phyloP scores from a whole-genome alignment of 2,113 vertebrate species.

The Megalops atlanticus region DNA sequence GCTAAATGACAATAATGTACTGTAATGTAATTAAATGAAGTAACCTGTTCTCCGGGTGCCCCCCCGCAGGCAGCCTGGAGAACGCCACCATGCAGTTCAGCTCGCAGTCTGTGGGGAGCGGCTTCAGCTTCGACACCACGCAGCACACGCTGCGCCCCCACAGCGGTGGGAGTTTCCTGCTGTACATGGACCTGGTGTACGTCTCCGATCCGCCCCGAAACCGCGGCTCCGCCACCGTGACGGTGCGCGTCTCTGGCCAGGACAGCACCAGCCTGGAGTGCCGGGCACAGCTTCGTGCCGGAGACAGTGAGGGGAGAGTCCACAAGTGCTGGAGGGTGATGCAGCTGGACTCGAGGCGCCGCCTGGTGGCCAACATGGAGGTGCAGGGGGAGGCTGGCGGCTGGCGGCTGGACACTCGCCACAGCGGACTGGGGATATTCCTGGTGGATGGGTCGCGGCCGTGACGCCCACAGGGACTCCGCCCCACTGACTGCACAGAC shows the following conservation, averaged over 20 bases:
- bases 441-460: slow-evolving; percentile 40
- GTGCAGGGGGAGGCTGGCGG: rapidly evolving
- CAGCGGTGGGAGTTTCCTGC: slow-evolving; percentile 55
- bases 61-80: background rate
- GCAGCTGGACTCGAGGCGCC: rapidly evolving
- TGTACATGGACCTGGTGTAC: slow-evolving; percentile 51
- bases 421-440: slow-evolving; percentile 63
- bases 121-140: rapidly evolving
- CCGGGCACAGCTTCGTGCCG: slow-evolving; percentile 22
- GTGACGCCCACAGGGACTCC: background rate
- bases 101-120: slow-evolving; percentile 42
- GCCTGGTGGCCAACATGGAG: slow-evolving; percentile 32
- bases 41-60: background rate
- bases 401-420: slow-evolving; percentile 46
- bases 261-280: slow-evolving; percentile 25
- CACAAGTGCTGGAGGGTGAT: slow-evolving; percentile 59
- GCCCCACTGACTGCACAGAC: no score
- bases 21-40: no score
- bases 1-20: no score
- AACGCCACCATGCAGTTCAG: background rate
- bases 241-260: background rate
- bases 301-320: rapidly evolving
- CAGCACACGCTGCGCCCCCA: background rate
- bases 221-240: background rate
- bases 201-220: background rate